Base-by-base conservation (phyloP, 2,888 invertebrate species). In the Koerneria pararmatus region DNA sequence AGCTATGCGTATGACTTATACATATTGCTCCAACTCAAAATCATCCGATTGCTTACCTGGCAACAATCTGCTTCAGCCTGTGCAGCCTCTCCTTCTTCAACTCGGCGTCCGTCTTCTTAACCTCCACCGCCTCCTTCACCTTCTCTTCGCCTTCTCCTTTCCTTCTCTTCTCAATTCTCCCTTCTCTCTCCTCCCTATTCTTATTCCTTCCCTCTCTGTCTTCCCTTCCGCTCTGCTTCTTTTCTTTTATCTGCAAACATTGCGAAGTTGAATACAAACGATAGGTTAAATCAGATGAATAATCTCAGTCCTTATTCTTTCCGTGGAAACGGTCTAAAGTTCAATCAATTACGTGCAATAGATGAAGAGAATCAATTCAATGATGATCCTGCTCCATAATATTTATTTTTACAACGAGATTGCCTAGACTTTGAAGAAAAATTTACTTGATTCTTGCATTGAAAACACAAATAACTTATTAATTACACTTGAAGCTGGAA, bases 11-110 rank as follows among this genome's bases (percentile, higher is more conserved):
- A n/a, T n/a, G n/a, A n/a, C n/a, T n/a, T n/a, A n/a, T n/a, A n/a
- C n/a, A n/a, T n/a, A n/a, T n/a, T n/a, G n/a, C n/a, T n/a, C n/a
- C n/a, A n/a, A n/a, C n/a, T n/a, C n/a, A n/a, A n/a, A n/a, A n/a
- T n/a, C n/a, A n/a, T n/a, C n/a, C n/a, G n/a, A n/a, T n/a, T n/a
- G n/a, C n/a, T n/a, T n/a, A n/a, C n/a, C n/a, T 75, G 58, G 69
- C 69, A 59, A 77, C 65, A 60, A 77, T 73, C 54, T 65, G 70
- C 58, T 74, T 75, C 53, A 77, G 56, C 0, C 70, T 66, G 2
- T 65, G 49, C 24, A 77, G 54, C 54, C 76, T 60, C 22, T 68
- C 66, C 19, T 35, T 64, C 59, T 74, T 74, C 61, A 59, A 22
- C 54, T 66, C 60, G 22, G 29, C 56, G 6, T 37, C 32, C 22